Conservation (phyloP, 2,797 vertebrate species). For the Podarcis lilfordi region DNA sequence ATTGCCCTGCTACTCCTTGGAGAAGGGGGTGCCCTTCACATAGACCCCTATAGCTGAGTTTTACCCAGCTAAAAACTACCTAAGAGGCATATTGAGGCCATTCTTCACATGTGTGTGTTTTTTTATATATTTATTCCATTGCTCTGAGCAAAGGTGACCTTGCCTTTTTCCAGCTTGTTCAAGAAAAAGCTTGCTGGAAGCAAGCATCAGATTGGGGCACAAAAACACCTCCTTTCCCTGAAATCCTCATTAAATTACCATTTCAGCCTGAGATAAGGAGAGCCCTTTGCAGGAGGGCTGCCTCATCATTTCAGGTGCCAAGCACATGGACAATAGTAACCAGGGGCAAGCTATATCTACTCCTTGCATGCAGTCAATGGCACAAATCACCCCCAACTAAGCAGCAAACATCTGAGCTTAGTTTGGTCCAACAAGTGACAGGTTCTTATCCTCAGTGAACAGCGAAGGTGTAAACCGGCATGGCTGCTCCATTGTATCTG, state of each 20-base stretch:
- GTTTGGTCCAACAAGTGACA: background rate
- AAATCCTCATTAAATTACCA: constrained; percentile 17
- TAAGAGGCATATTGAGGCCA: constrained; percentile 17
- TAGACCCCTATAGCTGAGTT: constrained; percentile 1
- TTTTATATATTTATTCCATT: constrained; percentile 44
- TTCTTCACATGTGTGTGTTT: constrained; percentile 27
- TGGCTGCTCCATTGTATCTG: background rate
- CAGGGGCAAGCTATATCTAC: background rate
- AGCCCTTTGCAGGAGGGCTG: background rate
- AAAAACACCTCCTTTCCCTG: background rate
- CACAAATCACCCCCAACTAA: background rate
- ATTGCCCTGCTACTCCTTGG: constrained; percentile 25
- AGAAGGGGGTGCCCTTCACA: constrained; percentile 7
- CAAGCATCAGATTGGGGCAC: background rate
- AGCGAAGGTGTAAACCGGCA: background rate
- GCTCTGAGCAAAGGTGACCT: constrained; percentile 10
- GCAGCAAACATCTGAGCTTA: background rate
- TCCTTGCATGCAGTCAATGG: background rate
- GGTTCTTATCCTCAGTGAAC: background rate
- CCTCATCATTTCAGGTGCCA: background rate
- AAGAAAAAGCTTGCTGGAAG: background rate
- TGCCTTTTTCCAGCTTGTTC: background rate
- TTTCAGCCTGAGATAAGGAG: background rate
- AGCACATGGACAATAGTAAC: background rate
- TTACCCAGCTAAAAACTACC: constrained; percentile 18